Evolutionary conservation across 1,140 invertebrate genomes (phyloP), one percentile per base, ranked within the genome.

Genomic region (Leptestheria dahalacensis): DNA sequence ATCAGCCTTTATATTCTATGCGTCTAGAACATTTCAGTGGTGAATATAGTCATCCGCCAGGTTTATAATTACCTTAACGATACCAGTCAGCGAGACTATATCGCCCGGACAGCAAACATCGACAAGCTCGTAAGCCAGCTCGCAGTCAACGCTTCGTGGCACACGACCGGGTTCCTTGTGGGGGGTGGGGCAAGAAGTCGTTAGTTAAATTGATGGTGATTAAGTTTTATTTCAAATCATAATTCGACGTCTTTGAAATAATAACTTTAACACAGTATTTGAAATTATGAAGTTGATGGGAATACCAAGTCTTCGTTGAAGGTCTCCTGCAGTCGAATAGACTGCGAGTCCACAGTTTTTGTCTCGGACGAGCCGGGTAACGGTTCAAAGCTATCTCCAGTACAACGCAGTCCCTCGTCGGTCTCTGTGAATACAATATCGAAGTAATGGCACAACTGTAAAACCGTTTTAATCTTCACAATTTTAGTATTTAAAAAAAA

Each of bases 81-180:
- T 82, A 33, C 92, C 94, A 62, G 85, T 86, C 10, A 97, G 73
- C 18, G 83, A 86, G 1, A 96, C 79, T 67, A 89, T 81, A 76
- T 96, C 90, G 9, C 92, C 94, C 24, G 91, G 87, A 62, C 85
- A 79, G 66, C 90, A 91, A 18, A 76, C 76, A 65, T 89, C 85
- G n/a, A 93, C 86, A 49, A 96, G 75, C 75, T 95, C 88, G 65
- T 85, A 80, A 24, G 80, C 78, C 23, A 97, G 72, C 72, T 93
- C 88, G 69, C 91, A 85, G 70, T 96, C 91, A 33, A 94, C 74
- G 61, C 83, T 85, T 66, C 85, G 73, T n/a, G 90, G 90, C 64
- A 91, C 83, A 62, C 85, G 77, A 21, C 88, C 89, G 64, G 76
- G 78, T 65, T 83, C 78, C 61, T 78, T 77, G 79, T 82, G 64